Evolutionary conservation across 1,140 invertebrate species (phyloP), one percentile per base, ranked within the genome.

Genomic region (Spodoptera frugiperda): DNA sequence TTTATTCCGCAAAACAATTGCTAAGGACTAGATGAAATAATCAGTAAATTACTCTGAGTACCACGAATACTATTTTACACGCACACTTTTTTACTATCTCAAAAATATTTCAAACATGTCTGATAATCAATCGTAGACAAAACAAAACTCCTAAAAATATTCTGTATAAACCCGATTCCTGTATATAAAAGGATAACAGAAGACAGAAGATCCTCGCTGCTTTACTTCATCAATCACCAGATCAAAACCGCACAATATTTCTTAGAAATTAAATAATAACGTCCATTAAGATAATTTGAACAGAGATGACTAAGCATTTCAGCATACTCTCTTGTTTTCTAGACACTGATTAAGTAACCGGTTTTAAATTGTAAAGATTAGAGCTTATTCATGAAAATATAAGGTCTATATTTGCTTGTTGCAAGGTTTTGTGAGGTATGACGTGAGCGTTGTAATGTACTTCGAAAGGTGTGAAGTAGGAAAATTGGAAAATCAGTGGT

Each of bases 341-440:
- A 59, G 55, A 59, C 55, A 59, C 33, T 59, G 57, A 44, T 61
- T 11, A 61, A 61, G 57, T 61, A 17, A 10, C 15, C 19, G 57
- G n/a, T 10, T 15, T 59, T 59, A 33, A 17, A 59, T 39, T 59
- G 6, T 39, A 39, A 59, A n/a, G n/a, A 39, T 19, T 25, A 0
- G 39, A 11, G 33, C 33, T 44, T 61, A 61, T 44, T 44, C 0
- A 61, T 17, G n/a, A 15, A 61, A 10, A 44, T 12, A 11, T 12
- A 61, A 4, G 21, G 14, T 61, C 10, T 44, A 17, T 61, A 0
- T 39, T 10, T 44, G 57, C n/a, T 44, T 44, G 15, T 53, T 6
- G 9, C 5, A 9, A 8, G 33, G 33, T 8, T 39, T 39, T 39
- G 33, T 39, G 5, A 39, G 33, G 9, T 39, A 25, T 25, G 25